Evolutionary conservation across 2,888 invertebrate species (phyloP), one percentile per base, ranked within the genome.

Genomic region (Opisthograptis luteolata): DNA sequence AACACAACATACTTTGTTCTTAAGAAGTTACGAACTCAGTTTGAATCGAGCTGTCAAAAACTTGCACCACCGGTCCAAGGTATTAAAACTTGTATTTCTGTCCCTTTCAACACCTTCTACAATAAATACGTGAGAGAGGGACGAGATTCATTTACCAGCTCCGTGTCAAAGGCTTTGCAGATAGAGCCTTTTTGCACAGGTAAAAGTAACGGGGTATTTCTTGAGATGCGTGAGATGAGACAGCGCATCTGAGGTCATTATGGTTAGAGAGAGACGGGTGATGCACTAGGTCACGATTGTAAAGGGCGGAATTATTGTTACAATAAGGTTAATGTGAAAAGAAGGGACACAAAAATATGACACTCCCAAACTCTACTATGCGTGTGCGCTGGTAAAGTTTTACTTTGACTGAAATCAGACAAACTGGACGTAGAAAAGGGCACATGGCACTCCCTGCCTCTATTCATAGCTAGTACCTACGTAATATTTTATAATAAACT

Each of bases 151-250:
- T 32, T 34, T 2, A n/a, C 46, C 32, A 49, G 46, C 24, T 36
- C 39, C 60, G 66, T 51, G 59, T 46, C 22, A 7, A 52, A 66
- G 34, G 46, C 68, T 67, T 72, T 66, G 77, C 84, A 87, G 89
- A 89, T 90, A 84, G 71, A 83, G 81, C 88, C 89, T 90, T 89
- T 88, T 88, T 86, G 89, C 87, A 84, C 79, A 69, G 84, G 88
- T 88, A 91, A 90, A 91, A 90, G 90, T 91, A 91, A 91, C 91
- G 91, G 90, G 78, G 81, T 76, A 79, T 88, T 85, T 85, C 86
- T 87, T 86, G 73, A 88, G 89, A 89, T 89, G 84, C 80, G 82
- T 83, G 81, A 81, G 76, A 51, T 70, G 90, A 86, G 82, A 88
- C 63, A 61, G 71, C 59, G 62, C 54, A 70, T 74, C 62, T 51